phyloP scores from a whole-genome alignment of 2,797 vertebrate species.

The Labroides dimidiatus region DNA sequence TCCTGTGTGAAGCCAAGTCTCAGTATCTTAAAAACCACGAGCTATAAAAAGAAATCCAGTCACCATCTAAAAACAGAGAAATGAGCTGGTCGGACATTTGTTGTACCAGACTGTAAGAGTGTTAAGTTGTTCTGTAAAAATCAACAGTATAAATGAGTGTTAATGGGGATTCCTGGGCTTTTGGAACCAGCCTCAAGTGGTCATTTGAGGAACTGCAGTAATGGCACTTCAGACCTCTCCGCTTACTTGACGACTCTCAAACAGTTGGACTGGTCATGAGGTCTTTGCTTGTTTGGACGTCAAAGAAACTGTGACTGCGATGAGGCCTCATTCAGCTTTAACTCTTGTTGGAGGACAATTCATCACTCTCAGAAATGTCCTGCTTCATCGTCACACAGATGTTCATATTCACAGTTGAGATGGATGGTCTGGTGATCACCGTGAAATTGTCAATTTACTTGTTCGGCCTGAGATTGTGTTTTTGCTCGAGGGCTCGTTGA shows the following conservation, averaged over 20 bases:
- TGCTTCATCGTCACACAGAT: slow-evolving; percentile 26
- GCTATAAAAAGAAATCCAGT: too few species aligned
- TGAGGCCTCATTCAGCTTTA: too few species aligned
- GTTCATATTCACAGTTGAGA: slow-evolving; percentile 46
- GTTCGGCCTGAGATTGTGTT: neutral
- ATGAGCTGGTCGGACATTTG: too few species aligned
- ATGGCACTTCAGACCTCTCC: neutral
- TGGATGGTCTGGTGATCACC: slow-evolving; percentile 15
- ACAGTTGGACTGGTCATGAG: slow-evolving; percentile 12
- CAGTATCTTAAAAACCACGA: too few species aligned
- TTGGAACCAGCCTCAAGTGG: too few species aligned
- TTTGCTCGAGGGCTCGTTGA: slow-evolving; percentile 25
- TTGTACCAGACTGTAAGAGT: too few species aligned
- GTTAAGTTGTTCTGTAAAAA: too few species aligned
- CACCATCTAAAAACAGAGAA: too few species aligned
- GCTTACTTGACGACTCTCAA: slow-evolving; percentile 28
- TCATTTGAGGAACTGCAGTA: too few species aligned
- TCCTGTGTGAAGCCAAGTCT: too few species aligned
- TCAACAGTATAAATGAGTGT: too few species aligned
- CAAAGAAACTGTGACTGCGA: slow-evolving; percentile 21
- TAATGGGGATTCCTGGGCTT: too few species aligned
- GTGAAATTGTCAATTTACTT: slow-evolving; percentile 11
- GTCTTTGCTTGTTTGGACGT: slow-evolving; percentile 12
- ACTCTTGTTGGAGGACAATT: slow-evolving; percentile 22
- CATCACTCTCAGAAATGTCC: slow-evolving; percentile 20